These are phyloP conservation scores for Drosophila anomelani DNA, from an alignment of 2,888 invertebrate species.

Conservation along the genomic window DNA sequence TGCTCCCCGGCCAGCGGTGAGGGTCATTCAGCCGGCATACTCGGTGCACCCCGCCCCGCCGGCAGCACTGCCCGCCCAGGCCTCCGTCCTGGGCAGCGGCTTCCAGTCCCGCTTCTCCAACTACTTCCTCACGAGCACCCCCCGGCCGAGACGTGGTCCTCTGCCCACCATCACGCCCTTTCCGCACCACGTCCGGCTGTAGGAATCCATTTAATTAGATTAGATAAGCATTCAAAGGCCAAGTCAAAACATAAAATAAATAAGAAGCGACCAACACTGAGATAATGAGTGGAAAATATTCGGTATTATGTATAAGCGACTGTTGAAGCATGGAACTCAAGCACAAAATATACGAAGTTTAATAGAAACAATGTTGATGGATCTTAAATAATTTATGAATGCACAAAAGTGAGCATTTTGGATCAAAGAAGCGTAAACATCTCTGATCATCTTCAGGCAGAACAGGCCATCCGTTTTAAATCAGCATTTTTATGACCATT, in stretches of 20 bases:
- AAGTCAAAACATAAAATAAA: constrained; percentile 42
- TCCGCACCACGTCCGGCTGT: constrained; percentile 62
- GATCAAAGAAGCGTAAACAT: constrained; percentile 13
- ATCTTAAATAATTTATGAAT: constrained; percentile 44
- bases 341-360: constrained; percentile 26
- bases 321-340: constrained; percentile 34
- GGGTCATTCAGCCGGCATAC: constrained; percentile 1
- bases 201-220: constrained; percentile 56
- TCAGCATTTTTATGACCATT: background rate
- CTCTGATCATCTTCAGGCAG: background rate
- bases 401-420: constrained; percentile 21
- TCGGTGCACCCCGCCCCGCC: constrained; percentile 16
- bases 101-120: constrained; percentile 59
- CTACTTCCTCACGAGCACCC: constrained; percentile 69
- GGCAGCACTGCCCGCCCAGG: constrained; percentile 3
- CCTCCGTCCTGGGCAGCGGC: background rate
- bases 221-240: constrained; percentile 51
- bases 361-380: constrained; percentile 11
- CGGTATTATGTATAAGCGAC: constrained; percentile 41
- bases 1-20: constrained; percentile 23
- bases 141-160: constrained; percentile 68
- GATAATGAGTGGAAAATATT: constrained; percentile 37
- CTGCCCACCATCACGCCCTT: constrained; percentile 79
- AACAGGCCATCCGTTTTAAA: constrained; percentile 13
- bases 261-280: constrained; percentile 44